Conservation (phyloP, 2,797 vertebrate genomes). For the Artibeus lituratus region DNA sequence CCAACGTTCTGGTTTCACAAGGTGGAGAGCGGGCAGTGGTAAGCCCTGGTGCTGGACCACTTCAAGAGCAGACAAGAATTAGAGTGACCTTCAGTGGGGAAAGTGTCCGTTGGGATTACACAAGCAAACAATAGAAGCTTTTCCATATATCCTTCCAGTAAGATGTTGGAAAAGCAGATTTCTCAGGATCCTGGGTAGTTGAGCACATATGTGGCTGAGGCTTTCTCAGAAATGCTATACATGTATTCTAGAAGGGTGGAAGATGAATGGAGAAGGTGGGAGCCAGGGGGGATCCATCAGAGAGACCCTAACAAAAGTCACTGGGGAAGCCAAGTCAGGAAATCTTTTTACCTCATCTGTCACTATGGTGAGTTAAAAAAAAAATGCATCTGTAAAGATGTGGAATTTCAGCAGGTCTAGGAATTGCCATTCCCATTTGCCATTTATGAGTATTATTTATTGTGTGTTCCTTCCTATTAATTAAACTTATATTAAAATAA, state of each 20-base stretch:
- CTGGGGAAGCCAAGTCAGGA: neutral
- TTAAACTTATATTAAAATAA: slow-evolving; percentile 54
- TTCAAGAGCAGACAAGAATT: neutral
- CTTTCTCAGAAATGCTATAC: neutral
- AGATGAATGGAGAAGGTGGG: neutral
- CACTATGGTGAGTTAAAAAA: neutral
- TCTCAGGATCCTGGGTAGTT: neutral
- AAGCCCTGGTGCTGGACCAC: neutral
- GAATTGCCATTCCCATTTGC: neutral
- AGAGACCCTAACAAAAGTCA: neutral
- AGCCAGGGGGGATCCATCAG: neutral
- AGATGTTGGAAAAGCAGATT: neutral
- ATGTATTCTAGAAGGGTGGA: neutral
- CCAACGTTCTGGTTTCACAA: neutral
- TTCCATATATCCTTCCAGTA: neutral
- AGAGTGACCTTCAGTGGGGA: neutral
- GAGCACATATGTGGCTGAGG: neutral
- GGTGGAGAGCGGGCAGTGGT: neutral
- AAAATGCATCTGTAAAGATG: neutral
- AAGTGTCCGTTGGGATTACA: neutral
- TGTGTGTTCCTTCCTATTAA: slow-evolving; percentile 35
- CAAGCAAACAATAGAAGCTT: neutral
- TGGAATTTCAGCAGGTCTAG: neutral
- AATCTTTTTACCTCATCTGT: neutral
- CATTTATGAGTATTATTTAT: slow-evolving; percentile 27